These are phyloP conservation scores for Delphinapterus leucas DNA, from an alignment of 2,113 vertebrate species.

Conservation along the genomic window DNA sequence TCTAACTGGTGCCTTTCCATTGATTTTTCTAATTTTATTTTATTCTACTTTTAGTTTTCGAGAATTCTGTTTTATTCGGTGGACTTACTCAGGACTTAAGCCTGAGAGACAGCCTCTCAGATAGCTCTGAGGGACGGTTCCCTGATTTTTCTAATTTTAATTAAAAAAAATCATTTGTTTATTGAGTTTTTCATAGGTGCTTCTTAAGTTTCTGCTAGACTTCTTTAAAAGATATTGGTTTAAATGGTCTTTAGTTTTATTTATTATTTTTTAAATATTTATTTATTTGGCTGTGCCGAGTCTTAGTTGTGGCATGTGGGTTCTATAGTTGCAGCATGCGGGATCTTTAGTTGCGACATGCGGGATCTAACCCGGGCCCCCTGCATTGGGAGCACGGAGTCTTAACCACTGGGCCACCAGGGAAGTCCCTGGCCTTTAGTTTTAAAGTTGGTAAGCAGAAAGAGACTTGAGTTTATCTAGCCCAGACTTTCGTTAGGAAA, in stretches of 20 bases:
- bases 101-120: not conserved
- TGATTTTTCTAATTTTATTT: not conserved
- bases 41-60: not conserved
- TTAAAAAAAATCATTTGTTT: not conserved
- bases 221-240: conserved; percentile 14
- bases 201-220: conserved; percentile 8
- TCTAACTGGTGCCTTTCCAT: not conserved
- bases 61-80: not conserved
- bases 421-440: not conserved
- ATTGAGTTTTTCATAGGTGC: not conserved
- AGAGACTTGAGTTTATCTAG: conserved; percentile 6
- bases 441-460: conserved; percentile 23
- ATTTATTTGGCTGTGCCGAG: too few species aligned
- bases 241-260: not conserved
- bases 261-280: too few species aligned
- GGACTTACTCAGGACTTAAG: not conserved
- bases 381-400: too few species aligned
- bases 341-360: too few species aligned
- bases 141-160: conserved; percentile 2
- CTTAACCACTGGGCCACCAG: too few species aligned
- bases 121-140: not conserved
- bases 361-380: too few species aligned
- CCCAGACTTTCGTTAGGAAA: not conserved
- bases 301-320: too few species aligned
- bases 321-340: too few species aligned